phyloP scores from a whole-genome alignment of 1,140 invertebrate genomes.

The Conopomorpha cramerella region DNA sequence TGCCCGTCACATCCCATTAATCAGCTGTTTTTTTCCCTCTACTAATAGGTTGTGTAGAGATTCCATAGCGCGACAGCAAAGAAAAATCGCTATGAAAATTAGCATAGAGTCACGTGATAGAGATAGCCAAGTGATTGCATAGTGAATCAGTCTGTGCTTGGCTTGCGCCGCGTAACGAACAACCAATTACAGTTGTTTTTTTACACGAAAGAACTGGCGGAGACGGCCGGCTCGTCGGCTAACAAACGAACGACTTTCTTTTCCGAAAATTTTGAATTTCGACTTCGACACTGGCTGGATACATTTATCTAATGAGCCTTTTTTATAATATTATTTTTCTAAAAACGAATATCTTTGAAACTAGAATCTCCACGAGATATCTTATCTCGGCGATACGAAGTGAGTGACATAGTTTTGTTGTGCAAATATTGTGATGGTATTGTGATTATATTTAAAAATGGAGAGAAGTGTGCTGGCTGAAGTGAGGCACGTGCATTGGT shows the following conservation, averaged over 20 bases:
- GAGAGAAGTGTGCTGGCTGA: constrained; percentile 56
- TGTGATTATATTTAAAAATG: constrained; percentile 30
- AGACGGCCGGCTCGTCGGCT: constrained; percentile 12
- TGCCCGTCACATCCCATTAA: constrained; percentile 18
- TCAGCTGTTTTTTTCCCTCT: constrained; percentile 51
- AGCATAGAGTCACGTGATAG: constrained; percentile 23
- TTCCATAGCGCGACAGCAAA: too few relatives aligned
- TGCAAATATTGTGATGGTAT: constrained; percentile 34
- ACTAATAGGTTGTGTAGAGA: too few relatives aligned
- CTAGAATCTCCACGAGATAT: too few relatives aligned
- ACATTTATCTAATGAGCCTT: too few relatives aligned
- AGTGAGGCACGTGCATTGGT: constrained; percentile 40
- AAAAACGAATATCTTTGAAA: too few relatives aligned
- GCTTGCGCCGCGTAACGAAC: constrained; percentile 1
- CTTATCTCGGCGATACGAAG: too few relatives aligned
- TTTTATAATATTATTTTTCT: too few relatives aligned
- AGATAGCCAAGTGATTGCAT: constrained; percentile 5
- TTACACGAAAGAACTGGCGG: constrained; percentile 15
- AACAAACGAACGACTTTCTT: constrained; percentile 17
- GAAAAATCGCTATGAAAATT: constrained; percentile 30
- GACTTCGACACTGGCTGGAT: constrained; percentile 20
- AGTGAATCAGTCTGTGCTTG: too few relatives aligned
- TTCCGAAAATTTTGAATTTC: not conserved
- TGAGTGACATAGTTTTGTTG: too few relatives aligned
- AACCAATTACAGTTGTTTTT: constrained; percentile 23